Evolutionary conservation across 2,797 vertebrate species (phyloP).

Genomic region (Scleropages formosus): DNA sequence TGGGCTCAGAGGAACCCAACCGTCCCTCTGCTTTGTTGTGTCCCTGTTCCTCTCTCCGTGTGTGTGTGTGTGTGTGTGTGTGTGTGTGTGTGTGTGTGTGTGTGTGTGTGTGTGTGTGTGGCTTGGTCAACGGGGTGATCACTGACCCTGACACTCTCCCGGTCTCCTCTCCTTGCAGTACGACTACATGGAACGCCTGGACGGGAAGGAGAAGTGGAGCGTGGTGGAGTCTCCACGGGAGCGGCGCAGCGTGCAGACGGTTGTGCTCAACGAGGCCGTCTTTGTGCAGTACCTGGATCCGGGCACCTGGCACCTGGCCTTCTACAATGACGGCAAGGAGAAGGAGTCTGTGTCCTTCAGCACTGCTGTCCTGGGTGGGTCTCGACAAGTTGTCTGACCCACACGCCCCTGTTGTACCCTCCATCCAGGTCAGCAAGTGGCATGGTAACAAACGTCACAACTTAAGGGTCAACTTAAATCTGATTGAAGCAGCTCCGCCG

Average conservation of each 20-base stretch:
- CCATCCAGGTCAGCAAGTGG: not conserved
- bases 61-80: not conserved
- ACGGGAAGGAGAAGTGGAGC: slow-evolving; percentile 98
- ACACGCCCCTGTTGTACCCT: not conserved
- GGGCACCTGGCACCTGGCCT: slow-evolving; percentile 94
- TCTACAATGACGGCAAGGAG: slow-evolving; percentile 96
- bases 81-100: not conserved
- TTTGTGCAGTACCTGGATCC: slow-evolving; percentile 95
- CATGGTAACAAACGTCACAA: too few species aligned
- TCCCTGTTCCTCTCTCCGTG: not conserved
- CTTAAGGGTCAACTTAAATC: too few species aligned
- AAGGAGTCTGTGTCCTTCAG: slow-evolving; percentile 92
- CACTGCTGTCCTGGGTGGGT: slow-evolving; percentile 88
- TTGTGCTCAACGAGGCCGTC: slow-evolving; percentile 94
- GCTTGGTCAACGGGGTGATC: not conserved
- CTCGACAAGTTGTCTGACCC: not conserved
- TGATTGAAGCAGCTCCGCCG: too few species aligned
- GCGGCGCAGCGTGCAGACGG: slow-evolving; percentile 90
- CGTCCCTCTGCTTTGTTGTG: too few species aligned
- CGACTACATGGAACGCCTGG: slow-evolving; percentile 96
- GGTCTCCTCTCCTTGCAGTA: slow-evolving; percentile 68
- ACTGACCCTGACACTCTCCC: not conserved
- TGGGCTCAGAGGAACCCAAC: too few species aligned
- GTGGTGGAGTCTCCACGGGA: slow-evolving; percentile 92
- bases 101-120: not conserved